These are phyloP conservation scores for Regulus satrapa DNA, from an alignment of 2,113 vertebrate species.

Conservation along the genomic window DNA sequence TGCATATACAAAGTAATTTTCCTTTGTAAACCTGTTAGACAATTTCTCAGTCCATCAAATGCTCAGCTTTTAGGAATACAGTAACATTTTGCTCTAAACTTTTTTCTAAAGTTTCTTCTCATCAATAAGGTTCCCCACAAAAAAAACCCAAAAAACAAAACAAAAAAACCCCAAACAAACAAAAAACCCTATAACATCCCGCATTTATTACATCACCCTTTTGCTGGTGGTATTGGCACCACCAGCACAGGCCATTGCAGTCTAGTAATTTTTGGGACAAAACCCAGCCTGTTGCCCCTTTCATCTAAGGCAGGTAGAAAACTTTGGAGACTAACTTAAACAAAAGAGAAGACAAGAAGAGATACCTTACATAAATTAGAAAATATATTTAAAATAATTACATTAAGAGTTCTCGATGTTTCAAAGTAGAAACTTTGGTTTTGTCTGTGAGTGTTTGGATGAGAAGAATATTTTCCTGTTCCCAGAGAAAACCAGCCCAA, in stretches of 20 bases:
- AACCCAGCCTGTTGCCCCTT: not conserved
- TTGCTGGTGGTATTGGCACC: not conserved
- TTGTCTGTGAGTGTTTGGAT: not conserved
- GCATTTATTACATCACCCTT: not conserved
- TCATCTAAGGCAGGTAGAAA: not conserved
- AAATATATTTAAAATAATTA: not conserved
- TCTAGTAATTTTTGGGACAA: not conserved
- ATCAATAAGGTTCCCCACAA: not conserved
- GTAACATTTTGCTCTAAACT: not conserved
- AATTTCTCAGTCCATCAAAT: not conserved
- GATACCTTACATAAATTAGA: not conserved
- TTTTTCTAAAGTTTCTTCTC: not conserved
- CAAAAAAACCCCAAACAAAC: not conserved
- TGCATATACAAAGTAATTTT: not conserved
- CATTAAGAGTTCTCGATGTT: not conserved
- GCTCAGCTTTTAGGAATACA: not conserved
- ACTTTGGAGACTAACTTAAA: not conserved
- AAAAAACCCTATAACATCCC: not conserved
- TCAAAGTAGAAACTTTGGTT: not conserved
- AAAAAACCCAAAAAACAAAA: not conserved
- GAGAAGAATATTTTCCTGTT: not conserved
- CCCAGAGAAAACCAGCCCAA: not conserved
- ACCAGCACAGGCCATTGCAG: not conserved
- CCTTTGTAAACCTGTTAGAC: not conserved
- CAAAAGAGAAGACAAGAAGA: not conserved